phyloP scores from a whole-genome alignment of 1,140 invertebrate species.

The Temnothorax nylanderi region DNA sequence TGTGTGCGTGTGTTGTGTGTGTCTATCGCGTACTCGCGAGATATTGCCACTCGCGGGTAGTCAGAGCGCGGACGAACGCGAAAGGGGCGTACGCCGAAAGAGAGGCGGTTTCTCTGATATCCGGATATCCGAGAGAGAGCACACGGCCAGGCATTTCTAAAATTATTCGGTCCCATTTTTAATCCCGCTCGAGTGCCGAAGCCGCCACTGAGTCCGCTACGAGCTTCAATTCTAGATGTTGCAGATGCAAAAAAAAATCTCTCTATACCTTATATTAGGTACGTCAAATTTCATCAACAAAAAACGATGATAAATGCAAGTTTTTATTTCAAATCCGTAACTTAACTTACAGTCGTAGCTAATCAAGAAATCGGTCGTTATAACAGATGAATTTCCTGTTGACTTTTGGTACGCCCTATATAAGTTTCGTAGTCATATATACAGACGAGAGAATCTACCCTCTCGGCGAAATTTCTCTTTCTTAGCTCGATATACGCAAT shows the following conservation, averaged over 20 bases:
- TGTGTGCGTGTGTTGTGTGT: neutral
- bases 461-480: neutral
- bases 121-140: constrained; percentile 41
- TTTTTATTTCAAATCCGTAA: neutral
- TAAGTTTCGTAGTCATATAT: neutral
- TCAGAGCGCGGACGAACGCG: constrained; percentile 36
- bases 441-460: neutral
- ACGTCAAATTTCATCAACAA: neutral
- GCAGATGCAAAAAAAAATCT: neutral
- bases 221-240: neutral
- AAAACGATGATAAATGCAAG: neutral
- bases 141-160: constrained; percentile 23
- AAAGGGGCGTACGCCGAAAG: constrained; percentile 51
- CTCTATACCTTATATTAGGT: no score
- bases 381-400: neutral
- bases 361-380: neutral
- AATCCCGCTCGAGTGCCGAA: constrained; percentile 31
- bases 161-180: constrained; percentile 33
- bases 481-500: constrained; percentile 17
- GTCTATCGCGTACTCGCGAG: constrained; percentile 37
- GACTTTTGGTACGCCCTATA: neutral
- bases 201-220: neutral
- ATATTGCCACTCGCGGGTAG: constrained; percentile 49
- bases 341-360: neutral
- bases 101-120: constrained; percentile 53